These are phyloP conservation scores for Octodon degus DNA, from an alignment of 2,113 vertebrate genomes.

Conservation along the genomic window DNA sequence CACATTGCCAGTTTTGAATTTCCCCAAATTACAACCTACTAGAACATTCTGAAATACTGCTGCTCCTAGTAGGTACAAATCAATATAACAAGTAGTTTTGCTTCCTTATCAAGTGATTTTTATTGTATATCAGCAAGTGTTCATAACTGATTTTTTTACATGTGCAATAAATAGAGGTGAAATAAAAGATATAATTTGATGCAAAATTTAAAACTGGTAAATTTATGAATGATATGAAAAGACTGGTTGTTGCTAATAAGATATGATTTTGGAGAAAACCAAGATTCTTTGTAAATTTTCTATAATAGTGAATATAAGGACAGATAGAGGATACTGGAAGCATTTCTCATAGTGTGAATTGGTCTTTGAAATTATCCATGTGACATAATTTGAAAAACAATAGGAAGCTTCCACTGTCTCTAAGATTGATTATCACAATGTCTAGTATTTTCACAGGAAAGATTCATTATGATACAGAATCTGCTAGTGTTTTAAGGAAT, in stretches of 20 bases:
- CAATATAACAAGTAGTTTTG: not conserved
- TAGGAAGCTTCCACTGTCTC: not conserved
- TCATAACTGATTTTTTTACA: not conserved
- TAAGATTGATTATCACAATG: not conserved
- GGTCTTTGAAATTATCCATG: not conserved
- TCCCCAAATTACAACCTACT: not conserved
- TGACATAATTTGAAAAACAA: not conserved
- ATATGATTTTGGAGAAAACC: not conserved
- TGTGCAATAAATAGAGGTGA: not conserved
- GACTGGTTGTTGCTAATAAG: constrained; percentile 18
- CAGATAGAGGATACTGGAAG: not conserved
- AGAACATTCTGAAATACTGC: not conserved
- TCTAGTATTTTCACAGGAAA: not conserved
- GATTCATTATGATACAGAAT: not conserved
- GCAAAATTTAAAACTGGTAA: not conserved
- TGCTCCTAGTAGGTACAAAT: not conserved
- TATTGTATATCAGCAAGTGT: not conserved
- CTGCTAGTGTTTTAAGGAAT: no score
- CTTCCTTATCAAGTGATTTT: not conserved
- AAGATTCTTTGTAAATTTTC: not conserved
- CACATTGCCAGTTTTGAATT: constrained; percentile 51
- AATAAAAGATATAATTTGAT: not conserved
- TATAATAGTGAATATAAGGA: constrained; percentile 5
- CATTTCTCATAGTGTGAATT: not conserved
- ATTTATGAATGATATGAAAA: not conserved